Evolutionary conservation across 1,140 invertebrate species (phyloP), one percentile per base, ranked within the genome.

Genomic region (Zaprionus inermis): DNA sequence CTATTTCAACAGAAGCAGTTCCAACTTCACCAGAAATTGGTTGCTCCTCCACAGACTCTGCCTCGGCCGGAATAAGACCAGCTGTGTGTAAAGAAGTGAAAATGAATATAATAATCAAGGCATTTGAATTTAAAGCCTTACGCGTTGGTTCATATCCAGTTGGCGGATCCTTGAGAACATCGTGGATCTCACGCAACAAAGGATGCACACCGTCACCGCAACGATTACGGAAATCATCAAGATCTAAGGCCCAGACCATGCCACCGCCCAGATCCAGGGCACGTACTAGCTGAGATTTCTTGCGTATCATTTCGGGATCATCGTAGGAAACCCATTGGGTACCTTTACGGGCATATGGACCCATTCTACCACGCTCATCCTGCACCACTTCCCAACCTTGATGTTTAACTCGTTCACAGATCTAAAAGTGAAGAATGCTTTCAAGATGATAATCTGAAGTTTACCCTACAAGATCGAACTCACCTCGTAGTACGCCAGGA

Each of bases 241-340:
- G 94, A 93, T 98, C 97, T 5, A 98, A 92, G 0, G 97, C 97
- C 97, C 97, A 98, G 6, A 98, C 95, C 97, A 98, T 98, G 12
- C 96, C 97, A 52, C 97, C 97, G 0, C 96, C 97, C 2, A 98
- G 93, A 70, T 95, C 94, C 92, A 97, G 94, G 9, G 95, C 93
- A 72, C 95, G 94, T 3, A 97, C 94, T 72, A 95, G 96, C 67
- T 97, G 94, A 0, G 96, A 94, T 92, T 98, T 98, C 58, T 94
- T 94, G 44, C 94, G 93, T 4, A 98, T 96, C 92, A 96, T 97
- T 24, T 95, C 94, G 10, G 94, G 93, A 90, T 98, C 97, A 91
- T 98, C 97, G 79, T 95, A 98, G 10, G 96, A 96, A 2, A 98
- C 96, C 97, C 97, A 98, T 90, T 98, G 97, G 63, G 96, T 96